These are phyloP conservation scores for Camelus dromedarius DNA, from an alignment of 2,113 vertebrate genomes.

Conservation along the genomic window DNA sequence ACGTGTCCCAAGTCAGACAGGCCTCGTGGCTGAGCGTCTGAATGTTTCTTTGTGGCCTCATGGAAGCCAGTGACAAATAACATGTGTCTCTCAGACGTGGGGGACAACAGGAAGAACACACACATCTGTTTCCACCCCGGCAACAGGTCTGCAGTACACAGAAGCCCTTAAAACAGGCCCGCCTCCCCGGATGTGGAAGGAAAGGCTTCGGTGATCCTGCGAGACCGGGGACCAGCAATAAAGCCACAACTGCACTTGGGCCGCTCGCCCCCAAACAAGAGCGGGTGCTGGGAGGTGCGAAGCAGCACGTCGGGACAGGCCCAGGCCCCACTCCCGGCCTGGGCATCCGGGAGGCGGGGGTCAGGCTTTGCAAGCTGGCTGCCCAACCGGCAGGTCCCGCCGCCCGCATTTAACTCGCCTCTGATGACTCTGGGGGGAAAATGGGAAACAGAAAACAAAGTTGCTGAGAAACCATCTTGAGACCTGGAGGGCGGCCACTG, in stretches of 20 bases:
- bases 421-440: not conserved
- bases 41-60: not conserved
- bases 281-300: not conserved
- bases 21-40: not conserved
- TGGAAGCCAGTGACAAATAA: conserved; percentile 24
- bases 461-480: not conserved
- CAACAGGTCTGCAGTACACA: not conserved
- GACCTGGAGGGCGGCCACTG: not conserved
- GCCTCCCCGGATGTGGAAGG: not conserved
- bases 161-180: not conserved
- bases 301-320: not conserved
- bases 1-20: not conserved
- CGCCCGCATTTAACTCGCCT: not conserved
- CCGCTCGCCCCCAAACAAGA: not conserved
- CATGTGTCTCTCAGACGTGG: conserved; percentile 17
- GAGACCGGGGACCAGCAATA: no score
- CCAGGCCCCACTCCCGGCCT: not conserved
- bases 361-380: not conserved
- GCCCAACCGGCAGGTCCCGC: not conserved
- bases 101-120: not conserved
- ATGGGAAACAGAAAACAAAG: not conserved
- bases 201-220: not conserved
- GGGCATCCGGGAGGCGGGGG: not conserved
- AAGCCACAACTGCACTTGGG: rapidly evolving
- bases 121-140: not conserved